Evolutionary conservation across 2,888 invertebrate genomes (phyloP).

Genomic region (Cryptus viduatorius): DNA sequence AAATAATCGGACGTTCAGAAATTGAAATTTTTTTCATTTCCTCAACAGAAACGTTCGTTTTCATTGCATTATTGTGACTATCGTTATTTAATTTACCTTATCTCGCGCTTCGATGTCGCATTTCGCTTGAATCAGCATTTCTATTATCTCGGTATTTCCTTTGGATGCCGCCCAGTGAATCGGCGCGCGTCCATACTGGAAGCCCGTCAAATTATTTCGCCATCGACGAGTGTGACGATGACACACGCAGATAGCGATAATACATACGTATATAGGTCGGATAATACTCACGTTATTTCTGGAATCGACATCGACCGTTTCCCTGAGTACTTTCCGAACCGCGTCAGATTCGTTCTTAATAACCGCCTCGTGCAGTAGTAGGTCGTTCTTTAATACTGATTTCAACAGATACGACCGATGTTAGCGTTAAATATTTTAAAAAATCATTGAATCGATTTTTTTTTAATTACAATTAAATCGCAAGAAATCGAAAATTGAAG

Average conservation of each 20-base stretch:
- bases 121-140: conserved; percentile 89
- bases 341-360: conserved; percentile 90
- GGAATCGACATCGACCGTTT: conserved; percentile 90
- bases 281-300: conserved; percentile 90
- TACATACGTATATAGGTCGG: neutral
- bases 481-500: too few relatives aligned
- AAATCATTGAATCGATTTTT: neutral
- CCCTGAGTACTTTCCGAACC: conserved; percentile 88
- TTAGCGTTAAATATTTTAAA: neutral
- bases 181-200: conserved; percentile 90
- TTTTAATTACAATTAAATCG: too few relatives aligned
- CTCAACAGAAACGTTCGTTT: too few relatives aligned
- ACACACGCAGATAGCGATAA: neutral
- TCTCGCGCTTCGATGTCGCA: conserved; percentile 91
- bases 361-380: conserved; percentile 90
- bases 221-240: conserved; percentile 27
- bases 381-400: conserved; percentile 88
- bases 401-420: conserved; percentile 69
- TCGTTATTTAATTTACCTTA: conserved; percentile 86
- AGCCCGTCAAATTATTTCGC: conserved; percentile 52
- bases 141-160: conserved; percentile 90
- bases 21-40: too few relatives aligned
- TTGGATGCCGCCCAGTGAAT: conserved; percentile 92
- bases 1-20: too few relatives aligned
- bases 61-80: neutral